These are phyloP conservation scores for Philaethria dido DNA, from an alignment of 2,888 invertebrate genomes.

Conservation along the genomic window DNA sequence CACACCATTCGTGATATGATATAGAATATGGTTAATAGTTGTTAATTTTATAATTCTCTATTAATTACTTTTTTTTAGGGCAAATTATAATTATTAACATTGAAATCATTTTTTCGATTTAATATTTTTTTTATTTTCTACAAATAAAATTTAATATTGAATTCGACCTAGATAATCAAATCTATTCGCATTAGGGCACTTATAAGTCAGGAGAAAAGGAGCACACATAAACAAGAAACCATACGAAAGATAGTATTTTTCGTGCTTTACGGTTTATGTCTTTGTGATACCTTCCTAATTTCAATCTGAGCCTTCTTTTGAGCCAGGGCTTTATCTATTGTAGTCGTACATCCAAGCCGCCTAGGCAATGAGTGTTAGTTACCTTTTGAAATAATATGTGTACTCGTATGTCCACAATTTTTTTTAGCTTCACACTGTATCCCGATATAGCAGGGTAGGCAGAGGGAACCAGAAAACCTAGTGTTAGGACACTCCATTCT, in stretches of 20 bases:
- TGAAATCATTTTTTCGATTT: too few species aligned
- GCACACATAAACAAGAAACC: background rate
- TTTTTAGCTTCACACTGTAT: too few species aligned
- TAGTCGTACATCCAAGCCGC: background rate
- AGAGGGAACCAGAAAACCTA: too few species aligned
- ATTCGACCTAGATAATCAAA: too few species aligned
- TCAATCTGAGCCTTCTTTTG: background rate
- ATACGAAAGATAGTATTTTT: background rate
- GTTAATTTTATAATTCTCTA: too few species aligned
- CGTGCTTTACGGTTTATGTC: background rate
- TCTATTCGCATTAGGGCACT: background rate
- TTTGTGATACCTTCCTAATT: background rate
- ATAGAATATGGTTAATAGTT: background rate
- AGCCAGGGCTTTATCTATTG: background rate
- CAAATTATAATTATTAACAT: too few species aligned
- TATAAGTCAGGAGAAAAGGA: background rate
- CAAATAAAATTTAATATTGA: too few species aligned
- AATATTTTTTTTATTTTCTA: too few species aligned
- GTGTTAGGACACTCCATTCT: too few species aligned
- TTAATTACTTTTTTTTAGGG: too few species aligned
- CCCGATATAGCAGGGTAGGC: too few species aligned
- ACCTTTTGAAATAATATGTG: background rate
- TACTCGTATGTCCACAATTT: background rate
- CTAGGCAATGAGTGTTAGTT: background rate
- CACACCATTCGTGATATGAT: constrained; percentile 22